Percentiles rank a stretch among this genome's conserved stretches.
Evolutionary conservation across 2,888 invertebrate species (phyloP).

Genomic region (Agonopterix subpropinquella): DNA sequence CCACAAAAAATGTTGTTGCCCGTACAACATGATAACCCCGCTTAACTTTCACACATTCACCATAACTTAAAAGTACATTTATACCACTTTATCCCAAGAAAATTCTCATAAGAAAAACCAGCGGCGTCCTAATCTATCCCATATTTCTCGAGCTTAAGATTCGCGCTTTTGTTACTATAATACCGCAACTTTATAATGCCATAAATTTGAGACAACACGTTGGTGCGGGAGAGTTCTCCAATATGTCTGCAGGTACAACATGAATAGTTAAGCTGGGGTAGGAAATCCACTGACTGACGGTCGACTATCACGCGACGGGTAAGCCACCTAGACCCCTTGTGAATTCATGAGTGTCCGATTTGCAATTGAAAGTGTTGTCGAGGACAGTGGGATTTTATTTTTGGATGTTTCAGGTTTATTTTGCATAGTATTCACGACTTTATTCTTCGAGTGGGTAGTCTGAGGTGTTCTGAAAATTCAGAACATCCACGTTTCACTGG

Average conservation of each 20-base stretch:
- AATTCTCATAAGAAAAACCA: too few relatives aligned
- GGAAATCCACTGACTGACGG: slow-evolving; percentile 20
- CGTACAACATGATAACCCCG: too few relatives aligned
- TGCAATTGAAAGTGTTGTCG: slow-evolving; percentile 22
- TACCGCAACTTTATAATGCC: slow-evolving; percentile 1
- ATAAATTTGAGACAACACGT: slow-evolving; percentile 6
- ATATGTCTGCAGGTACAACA: slow-evolving; percentile 14
- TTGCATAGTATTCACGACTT: neutral
- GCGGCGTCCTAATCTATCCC: neutral
- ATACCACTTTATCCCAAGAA: too few relatives aligned
- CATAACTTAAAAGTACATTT: too few relatives aligned
- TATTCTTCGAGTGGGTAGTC: too few relatives aligned
- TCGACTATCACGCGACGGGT: slow-evolving; percentile 11
- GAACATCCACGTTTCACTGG: too few relatives aligned
- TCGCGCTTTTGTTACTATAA: neutral
- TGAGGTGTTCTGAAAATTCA: too few relatives aligned
- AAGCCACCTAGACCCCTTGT: slow-evolving; percentile 5
- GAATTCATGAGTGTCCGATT: slow-evolving; percentile 22
- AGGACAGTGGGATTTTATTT: slow-evolving; percentile 7
- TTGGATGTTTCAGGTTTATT: neutral
- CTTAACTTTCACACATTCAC: too few relatives aligned
- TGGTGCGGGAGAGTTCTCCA: slow-evolving; percentile 16
- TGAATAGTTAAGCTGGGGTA: slow-evolving; percentile 21
- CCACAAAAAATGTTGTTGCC: too few relatives aligned
- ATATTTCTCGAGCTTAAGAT: neutral